A percentile compares a stretch with the other conserved stretches of the same genome.
These are phyloP conservation scores for Drosophila borborema DNA, from an alignment of 2,888 invertebrate genomes.

Conservation along the genomic window DNA sequence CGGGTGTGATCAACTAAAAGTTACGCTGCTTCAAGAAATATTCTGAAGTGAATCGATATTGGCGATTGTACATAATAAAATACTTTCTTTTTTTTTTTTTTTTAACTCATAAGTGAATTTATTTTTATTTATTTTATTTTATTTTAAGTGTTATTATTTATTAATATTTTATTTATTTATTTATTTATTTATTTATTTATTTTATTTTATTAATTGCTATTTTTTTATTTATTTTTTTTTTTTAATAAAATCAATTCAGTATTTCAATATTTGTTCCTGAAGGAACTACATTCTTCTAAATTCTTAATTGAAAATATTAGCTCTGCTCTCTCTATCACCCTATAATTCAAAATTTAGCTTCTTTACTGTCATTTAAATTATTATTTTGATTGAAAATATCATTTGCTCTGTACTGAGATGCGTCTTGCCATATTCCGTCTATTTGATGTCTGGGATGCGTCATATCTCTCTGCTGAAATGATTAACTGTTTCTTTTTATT, in stretches of 20 bases:
- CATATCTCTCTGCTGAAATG: conserved; percentile 45
- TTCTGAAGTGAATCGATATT: not conserved
- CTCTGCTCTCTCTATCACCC: not conserved
- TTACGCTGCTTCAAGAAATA: not conserved
- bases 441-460: not conserved
- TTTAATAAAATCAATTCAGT: too few relatives aligned
- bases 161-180: too few relatives aligned
- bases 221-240: too few relatives aligned
- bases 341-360: not conserved
- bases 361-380: not conserved
- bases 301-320: not conserved
- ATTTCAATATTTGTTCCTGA: too few relatives aligned
- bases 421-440: not conserved
- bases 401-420: not conserved
- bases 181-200: too few relatives aligned
- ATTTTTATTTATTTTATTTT: too few relatives aligned
- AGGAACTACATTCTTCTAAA: not conserved
- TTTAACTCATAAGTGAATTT: too few relatives aligned
- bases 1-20: not conserved
- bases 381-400: not conserved
- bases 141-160: too few relatives aligned
- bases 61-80: too few relatives aligned
- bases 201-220: too few relatives aligned
- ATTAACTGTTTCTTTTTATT: conserved; percentile 52
- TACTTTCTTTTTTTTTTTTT: too few relatives aligned